phyloP scores from a whole-genome alignment of 2,797 vertebrate genomes.

The Danio choprae region DNA sequence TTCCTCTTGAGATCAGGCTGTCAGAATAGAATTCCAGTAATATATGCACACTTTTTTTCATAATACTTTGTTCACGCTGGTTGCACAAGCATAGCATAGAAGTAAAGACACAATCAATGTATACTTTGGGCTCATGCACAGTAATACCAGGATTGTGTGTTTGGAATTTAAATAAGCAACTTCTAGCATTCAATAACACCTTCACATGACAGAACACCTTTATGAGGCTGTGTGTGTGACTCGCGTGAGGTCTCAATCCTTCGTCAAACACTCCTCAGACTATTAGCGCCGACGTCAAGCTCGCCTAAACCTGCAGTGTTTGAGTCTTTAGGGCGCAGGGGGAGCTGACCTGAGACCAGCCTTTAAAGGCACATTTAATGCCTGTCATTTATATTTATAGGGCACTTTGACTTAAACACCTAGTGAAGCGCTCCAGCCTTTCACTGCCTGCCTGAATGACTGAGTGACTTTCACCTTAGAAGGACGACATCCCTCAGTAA shows the following conservation, averaged over 20 bases:
- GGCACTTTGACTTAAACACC: constrained; percentile 62
- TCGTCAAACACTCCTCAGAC: constrained; percentile 22
- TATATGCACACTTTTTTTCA: too few relatives aligned
- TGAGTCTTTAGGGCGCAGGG: constrained; percentile 40
- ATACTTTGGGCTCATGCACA: neutral
- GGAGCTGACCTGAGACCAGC: constrained; percentile 55
- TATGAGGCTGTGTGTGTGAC: neutral
- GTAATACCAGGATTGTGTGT: neutral
- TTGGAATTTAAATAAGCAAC: neutral
- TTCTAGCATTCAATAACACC: neutral
- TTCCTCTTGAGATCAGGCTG: too few relatives aligned
- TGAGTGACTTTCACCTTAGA: constrained; percentile 57
- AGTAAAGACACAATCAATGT: neutral
- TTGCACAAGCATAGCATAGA: too few relatives aligned
- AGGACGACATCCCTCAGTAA: constrained; percentile 35
- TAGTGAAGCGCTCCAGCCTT: constrained; percentile 53
- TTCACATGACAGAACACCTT: constrained; percentile 4
- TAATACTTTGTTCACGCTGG: too few relatives aligned
- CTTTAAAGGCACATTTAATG: constrained; percentile 60
- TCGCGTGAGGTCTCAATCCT: constrained; percentile 9
- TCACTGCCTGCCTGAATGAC: constrained; percentile 55
- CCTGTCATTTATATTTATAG: constrained; percentile 63
- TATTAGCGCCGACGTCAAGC: constrained; percentile 13
- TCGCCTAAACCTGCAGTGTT: constrained; percentile 24
- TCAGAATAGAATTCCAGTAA: too few relatives aligned